Evolutionary conservation across 2,797 vertebrate genomes (phyloP).

Genomic region (Lagorchestes hirsutus): DNA sequence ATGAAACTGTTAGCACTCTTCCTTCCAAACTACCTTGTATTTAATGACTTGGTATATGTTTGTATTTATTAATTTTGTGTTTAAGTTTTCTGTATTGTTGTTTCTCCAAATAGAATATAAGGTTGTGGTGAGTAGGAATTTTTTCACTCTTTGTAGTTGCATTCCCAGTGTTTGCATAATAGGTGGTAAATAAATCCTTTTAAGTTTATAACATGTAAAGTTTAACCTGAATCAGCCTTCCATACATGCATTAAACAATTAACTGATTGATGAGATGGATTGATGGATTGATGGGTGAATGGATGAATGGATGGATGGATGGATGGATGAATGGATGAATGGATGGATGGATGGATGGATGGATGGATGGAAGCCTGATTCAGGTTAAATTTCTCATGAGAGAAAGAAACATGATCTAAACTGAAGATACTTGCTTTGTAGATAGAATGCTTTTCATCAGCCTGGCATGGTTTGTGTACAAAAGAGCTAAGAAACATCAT

Average conservation of each 20-base stretch:
- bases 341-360: too few species aligned
- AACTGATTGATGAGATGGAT: neutral
- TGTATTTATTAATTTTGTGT: neutral
- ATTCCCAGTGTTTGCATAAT: neutral
- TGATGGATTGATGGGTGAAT: neutral
- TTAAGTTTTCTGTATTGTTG: neutral
- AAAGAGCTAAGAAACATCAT: neutral
- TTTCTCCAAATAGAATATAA: neutral
- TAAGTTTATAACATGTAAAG: neutral
- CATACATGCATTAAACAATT: neutral
- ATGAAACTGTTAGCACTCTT: neutral
- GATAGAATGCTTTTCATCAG: neutral
- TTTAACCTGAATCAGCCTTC: neutral
- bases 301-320: neutral
- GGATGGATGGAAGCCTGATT: neutral
- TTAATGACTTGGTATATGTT: neutral
- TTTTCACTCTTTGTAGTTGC: neutral
- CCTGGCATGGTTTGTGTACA: neutral
- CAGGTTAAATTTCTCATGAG: neutral
- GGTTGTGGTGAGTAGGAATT: neutral
- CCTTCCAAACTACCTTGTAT: neutral
- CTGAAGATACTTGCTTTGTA: neutral
- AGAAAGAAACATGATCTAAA: neutral
- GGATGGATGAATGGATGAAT: too few species aligned
- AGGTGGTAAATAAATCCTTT: neutral